Conservation (phyloP, 2,113 vertebrate genomes). For the Vimba vimba region DNA sequence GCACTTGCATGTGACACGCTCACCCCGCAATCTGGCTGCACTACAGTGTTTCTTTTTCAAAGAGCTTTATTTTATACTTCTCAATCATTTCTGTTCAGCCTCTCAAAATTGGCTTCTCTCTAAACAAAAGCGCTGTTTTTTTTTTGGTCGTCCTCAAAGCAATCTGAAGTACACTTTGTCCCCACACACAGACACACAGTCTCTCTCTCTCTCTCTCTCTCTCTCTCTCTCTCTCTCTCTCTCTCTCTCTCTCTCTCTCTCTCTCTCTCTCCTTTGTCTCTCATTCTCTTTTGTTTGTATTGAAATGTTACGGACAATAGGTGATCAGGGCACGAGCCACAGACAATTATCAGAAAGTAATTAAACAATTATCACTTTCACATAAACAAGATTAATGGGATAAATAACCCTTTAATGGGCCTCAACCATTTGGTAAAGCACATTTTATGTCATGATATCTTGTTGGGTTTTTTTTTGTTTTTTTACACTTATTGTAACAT, state of each 20-base stretch:
- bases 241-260: background rate
- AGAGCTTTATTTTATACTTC: slow-evolving; percentile 16
- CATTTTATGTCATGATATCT: background rate
- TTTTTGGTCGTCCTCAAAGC: background rate
- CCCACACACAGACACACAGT: background rate
- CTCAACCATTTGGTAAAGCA: background rate
- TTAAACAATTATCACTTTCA: slow-evolving; percentile 23
- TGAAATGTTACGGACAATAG: slow-evolving; percentile 9
- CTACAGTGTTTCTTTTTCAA: background rate
- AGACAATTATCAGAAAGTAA: background rate
- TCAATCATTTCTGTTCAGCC: background rate
- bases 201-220: background rate
- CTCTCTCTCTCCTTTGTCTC: background rate
- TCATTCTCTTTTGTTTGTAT: background rate
- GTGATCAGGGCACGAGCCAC: slow-evolving; percentile 31
- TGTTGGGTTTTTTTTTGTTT: background rate
- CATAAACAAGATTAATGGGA: slow-evolving; percentile 13
- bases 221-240: background rate
- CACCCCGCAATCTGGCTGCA: background rate
- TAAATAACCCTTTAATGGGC: slow-evolving; percentile 6
- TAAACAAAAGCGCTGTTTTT: slow-evolving; percentile 32
- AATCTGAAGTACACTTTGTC: background rate
- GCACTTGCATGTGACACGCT: background rate
- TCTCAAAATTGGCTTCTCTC: background rate
- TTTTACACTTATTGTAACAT: background rate